A percentile compares a stretch with the other conserved stretches of the same genome.
These are phyloP conservation scores for Emys orbicularis DNA, from an alignment of 2,797 vertebrate species.

Conservation along the genomic window DNA sequence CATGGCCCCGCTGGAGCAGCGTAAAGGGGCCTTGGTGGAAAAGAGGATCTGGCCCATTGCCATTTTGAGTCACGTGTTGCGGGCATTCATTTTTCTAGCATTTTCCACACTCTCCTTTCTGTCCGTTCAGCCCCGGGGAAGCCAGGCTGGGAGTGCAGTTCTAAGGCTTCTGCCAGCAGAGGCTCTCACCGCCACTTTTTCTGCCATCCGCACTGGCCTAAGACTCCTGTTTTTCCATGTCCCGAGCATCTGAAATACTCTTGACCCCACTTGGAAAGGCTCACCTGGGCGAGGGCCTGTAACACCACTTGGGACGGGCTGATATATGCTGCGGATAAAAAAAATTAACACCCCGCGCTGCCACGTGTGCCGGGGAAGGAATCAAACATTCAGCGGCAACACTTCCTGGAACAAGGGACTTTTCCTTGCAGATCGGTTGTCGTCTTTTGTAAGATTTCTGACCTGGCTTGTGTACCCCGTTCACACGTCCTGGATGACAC, in stretches of 20 bases:
- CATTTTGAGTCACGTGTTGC: neutral
- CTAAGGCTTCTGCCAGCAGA: neutral
- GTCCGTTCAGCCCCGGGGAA: rapidly evolving
- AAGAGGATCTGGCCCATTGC: rapidly evolving
- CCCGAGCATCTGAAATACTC: neutral
- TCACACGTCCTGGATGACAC: neutral
- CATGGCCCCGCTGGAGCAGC: neutral
- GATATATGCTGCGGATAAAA: neutral
- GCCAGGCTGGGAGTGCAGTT: neutral
- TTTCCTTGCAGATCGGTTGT: neutral
- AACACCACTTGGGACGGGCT: no score
- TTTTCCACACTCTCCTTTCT: neutral
- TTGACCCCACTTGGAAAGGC: neutral
- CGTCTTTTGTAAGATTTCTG: neutral
- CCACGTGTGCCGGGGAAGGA: neutral
- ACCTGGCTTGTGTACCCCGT: neutral
- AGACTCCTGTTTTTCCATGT: neutral
- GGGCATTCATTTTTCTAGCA: rapidly evolving
- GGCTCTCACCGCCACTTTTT: neutral
- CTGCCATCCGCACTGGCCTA: neutral
- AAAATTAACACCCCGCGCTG: neutral
- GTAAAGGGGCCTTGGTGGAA: rapidly evolving
- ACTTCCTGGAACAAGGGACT: neutral
- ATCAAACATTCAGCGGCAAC: neutral
- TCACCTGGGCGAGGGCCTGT: neutral